Base-by-base conservation (phyloP, 2,888 invertebrate species). In the Synanthedon myopaeformis region DNA sequence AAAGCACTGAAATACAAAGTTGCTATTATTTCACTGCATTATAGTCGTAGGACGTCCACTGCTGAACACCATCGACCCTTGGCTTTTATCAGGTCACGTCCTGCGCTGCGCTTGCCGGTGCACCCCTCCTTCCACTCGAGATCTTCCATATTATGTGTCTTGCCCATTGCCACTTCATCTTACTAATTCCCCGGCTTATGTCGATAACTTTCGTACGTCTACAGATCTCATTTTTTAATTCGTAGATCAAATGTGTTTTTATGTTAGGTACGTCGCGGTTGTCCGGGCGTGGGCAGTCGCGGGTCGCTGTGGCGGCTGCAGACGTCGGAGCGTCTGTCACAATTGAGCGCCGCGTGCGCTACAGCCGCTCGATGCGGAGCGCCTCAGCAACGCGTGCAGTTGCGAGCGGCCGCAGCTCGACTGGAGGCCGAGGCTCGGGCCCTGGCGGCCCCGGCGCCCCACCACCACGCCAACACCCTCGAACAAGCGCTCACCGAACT, bases 331-430 rank as follows among this genome's bases (percentile, higher is more conserved):
- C 79, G 84, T 48, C 71, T 95, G 52, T 93, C 95, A 63, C 89
- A 93, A 61, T 89, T 97, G 66, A 94, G 96, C 69, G 91, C 92
- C 17, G 92, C 93, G 61, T 97, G 96, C 81, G 91, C 92, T 66
- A 92, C 92, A 62, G 95, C 94, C 56, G 88, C 90, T 13, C 94
- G 96, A 70, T 96, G 97, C 79, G 94, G 96, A 66, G 94, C 96
- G 72, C 94, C 4, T 95, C 96, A 67, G 90, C 90, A 56, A 87
- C 90, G 54, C 92, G 96, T 97, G 95, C 80, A 94, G 66, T 94
- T 96, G 72, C 91, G 95, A 13, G 94, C 94, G 75, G 77, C 74
- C 61, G 68, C 71, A 64, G 71, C 78, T 66, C 61, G 70, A 74
- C 76, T 82, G 19, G 83, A 79, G 61, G 73, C 68, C 4, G 81